phyloP scores from a whole-genome alignment of 2,797 vertebrate species.

The Sciurus carolinensis region DNA sequence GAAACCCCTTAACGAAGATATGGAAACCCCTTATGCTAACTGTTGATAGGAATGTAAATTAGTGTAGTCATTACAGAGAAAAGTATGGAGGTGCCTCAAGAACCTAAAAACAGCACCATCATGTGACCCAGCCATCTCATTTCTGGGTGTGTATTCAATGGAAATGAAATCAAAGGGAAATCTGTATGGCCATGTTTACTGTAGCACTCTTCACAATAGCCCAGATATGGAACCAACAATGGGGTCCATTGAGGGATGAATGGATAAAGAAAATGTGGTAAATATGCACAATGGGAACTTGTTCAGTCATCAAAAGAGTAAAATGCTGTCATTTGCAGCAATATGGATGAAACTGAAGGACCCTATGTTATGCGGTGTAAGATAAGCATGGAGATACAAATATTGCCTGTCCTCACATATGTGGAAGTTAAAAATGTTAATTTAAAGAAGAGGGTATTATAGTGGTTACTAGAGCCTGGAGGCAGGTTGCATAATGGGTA shows the following conservation, averaged over 20 bases:
- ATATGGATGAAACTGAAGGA: neutral
- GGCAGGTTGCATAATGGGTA: neutral
- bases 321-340: neutral
- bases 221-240: neutral
- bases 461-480: neutral
- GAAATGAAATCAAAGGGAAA: neutral
- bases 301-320: neutral
- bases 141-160: neutral
- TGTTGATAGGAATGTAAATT: too few species aligned
- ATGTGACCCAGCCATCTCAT: neutral
- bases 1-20: neutral
- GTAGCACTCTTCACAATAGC: neutral
- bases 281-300: neutral
- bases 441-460: neutral
- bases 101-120: too few species aligned
- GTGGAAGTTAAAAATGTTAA: neutral
- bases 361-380: neutral
- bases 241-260: neutral
- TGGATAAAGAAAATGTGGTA: neutral
- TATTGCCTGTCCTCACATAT: too few species aligned
- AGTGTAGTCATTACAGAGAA: neutral
- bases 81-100: neutral
- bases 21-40: fast-evolving
- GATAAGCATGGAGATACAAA: neutral
- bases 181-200: neutral